Evolutionary conservation across 2,797 vertebrate species (phyloP), one percentile per base, ranked within the genome.

Genomic region (Sebastes umbrosus): DNA sequence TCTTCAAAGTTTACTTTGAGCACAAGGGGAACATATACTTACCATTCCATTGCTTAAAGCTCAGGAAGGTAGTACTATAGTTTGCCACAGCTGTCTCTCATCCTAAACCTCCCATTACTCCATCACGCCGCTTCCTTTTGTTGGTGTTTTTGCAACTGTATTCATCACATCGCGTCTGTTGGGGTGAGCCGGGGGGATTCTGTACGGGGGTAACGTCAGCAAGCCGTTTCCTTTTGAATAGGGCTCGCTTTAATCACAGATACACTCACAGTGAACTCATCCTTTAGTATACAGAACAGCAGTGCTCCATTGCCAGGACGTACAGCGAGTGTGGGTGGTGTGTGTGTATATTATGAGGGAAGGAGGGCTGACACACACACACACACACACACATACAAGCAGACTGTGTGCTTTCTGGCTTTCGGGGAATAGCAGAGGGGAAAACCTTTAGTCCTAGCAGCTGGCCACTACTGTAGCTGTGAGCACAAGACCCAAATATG

Each of bases 401-500:
- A 82, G 66, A 50, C 74, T 65, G 73, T 85, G 88, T 85, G 83
- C 86, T 81, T 78, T 86, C 72, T 87, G 88, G 85, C 77, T 86
- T 88, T 88, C 59, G 52, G 77, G 79, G 80, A 84, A 87, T 27
- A 77, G 84, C 84, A 65, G 57, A 65, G 80, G 84, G 46, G 84
- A 66, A 90, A 92, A 89, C 76, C 80, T 93, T 87, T 89, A 79
- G 84, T 87, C 91, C 75, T 16, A 76, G 80, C 92, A 93, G 92
- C 93, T 93, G 93, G 89, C 84, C 85, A 87, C 82, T 83, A 88
- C 88, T 85, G 79, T 84, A 85, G 87, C 91, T 88, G 81, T 73
- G 86, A 90, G 82, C 69, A 57, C 55, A 32, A 91, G 87, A 87
- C 59, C 93, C 92, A 94, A 94, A 93, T 94, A 94, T 90, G 93